Conservation (phyloP, 2,797 vertebrate genomes). For the Rhyacichthys aspro region DNA sequence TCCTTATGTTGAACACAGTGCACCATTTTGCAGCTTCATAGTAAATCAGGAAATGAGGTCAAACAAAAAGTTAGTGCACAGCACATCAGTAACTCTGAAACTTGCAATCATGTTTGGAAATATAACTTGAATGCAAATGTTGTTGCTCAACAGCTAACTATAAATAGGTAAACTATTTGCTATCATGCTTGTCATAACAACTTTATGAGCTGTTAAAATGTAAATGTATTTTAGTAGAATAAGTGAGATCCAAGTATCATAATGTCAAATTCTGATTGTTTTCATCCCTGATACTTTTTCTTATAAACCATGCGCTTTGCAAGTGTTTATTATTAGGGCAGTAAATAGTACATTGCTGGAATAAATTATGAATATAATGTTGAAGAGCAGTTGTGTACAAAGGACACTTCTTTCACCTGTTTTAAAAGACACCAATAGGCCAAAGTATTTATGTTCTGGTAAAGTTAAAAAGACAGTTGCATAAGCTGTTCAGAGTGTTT, state of each 20-base stretch:
- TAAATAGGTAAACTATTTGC: background rate
- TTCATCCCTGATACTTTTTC: background rate
- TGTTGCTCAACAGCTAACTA: background rate
- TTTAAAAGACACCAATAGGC: constrained; percentile 63
- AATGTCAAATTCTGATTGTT: background rate
- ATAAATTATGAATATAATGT: background rate
- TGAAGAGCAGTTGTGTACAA: background rate
- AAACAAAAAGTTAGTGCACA: background rate
- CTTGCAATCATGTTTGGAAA: background rate
- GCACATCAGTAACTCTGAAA: background rate
- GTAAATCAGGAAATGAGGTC: background rate
- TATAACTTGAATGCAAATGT: background rate
- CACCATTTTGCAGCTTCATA: background rate
- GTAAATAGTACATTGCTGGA: background rate
- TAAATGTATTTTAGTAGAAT: background rate
- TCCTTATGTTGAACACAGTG: background rate
- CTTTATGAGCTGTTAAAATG: background rate
- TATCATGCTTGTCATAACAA: background rate
- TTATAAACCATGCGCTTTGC: background rate
- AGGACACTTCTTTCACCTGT: constrained; percentile 48
- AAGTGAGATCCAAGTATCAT: background rate
- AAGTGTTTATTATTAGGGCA: background rate
- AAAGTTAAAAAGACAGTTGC: constrained; percentile 73
- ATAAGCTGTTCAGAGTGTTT: constrained; percentile 73
- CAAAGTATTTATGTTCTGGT: constrained; percentile 69